phyloP scores from a whole-genome alignment of 2,888 invertebrate genomes.

The Pteria penguin region DNA sequence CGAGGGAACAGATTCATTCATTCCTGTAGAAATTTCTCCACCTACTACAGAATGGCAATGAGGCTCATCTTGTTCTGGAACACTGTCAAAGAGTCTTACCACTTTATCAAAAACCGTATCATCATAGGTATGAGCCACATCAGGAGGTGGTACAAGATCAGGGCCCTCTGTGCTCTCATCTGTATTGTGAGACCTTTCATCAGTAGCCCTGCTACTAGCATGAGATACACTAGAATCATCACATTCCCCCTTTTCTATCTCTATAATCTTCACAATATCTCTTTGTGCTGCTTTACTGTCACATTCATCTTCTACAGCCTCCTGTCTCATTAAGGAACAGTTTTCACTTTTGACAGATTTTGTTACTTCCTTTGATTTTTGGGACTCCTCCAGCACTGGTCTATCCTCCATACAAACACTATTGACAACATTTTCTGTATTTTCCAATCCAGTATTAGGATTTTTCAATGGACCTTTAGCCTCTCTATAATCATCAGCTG shows the following conservation, averaged over 20 bases:
- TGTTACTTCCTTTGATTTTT: not conserved
- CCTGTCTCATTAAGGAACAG: not conserved
- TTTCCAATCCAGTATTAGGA: not conserved
- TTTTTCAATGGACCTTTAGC: not conserved
- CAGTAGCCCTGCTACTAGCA: not conserved
- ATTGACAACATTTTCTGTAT: not conserved
- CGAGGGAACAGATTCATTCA: not conserved
- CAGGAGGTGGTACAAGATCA: not conserved
- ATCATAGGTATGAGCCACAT: not conserved
- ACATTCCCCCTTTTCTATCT: not conserved
- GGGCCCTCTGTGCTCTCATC: not conserved
- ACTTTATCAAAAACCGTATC: slow-evolving; percentile 9
- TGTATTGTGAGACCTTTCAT: not conserved
- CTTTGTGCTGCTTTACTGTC: not conserved
- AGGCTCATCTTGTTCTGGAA: slow-evolving; percentile 7
- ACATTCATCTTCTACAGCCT: not conserved
- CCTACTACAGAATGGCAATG: not conserved
- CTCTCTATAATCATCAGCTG: not conserved
- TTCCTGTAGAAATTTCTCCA: not conserved
- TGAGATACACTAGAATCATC: not conserved
- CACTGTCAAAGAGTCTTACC: not conserved
- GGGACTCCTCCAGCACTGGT: not conserved
- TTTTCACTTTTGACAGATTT: not conserved
- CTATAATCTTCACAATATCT: not conserved
- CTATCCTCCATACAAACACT: not conserved